Conservation (phyloP, 1,140 invertebrate species). For the Papilio polytes region DNA sequence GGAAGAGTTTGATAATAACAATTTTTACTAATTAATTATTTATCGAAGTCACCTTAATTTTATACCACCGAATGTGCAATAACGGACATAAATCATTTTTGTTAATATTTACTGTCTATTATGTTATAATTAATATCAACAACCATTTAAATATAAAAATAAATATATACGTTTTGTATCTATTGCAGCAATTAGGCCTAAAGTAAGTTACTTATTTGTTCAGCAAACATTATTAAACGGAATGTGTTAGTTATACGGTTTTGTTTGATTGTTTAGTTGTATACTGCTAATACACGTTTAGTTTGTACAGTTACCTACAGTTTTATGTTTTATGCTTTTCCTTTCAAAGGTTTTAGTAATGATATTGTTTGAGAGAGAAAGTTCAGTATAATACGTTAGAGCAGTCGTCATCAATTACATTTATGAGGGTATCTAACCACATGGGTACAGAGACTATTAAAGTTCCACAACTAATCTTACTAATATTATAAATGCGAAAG, state of each 20-base stretch:
- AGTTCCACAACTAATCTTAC: no score
- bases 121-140: no score
- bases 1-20: no score
- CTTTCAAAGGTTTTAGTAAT: conserved; percentile 11
- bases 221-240: conserved; percentile 17
- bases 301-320: not conserved
- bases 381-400: not conserved
- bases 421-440: not conserved
- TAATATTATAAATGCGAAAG: no score
- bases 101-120: no score
- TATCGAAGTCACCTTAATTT: no score
- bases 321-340: conserved; percentile 3
- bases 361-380: conserved; percentile 3
- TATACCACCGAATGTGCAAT: no score
- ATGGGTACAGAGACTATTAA: no score
- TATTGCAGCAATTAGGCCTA: conserved; percentile 14
- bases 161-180: not conserved
- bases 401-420: not conserved
- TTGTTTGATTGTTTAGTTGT: conserved; percentile 24
- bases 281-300: not conserved
- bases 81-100: no score
- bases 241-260: conserved; percentile 26
- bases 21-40: no score
- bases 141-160: no score
- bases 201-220: conserved; percentile 18